Evolutionary conservation across 2,113 vertebrate genomes (phyloP).

Genomic region (Sterna hirundo): DNA sequence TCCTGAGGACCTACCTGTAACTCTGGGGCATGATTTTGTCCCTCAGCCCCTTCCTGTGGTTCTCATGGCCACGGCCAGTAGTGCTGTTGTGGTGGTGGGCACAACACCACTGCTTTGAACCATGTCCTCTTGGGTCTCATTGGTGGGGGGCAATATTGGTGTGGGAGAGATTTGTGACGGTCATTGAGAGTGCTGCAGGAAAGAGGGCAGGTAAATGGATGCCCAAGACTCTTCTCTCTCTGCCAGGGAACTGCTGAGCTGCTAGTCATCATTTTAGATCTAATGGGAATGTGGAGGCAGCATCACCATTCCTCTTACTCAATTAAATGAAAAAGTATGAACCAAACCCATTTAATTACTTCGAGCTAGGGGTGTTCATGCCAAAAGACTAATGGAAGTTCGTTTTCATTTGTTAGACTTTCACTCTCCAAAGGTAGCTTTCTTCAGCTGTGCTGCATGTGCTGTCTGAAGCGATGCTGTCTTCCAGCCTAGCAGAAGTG

Average conservation of each 20-base stretch:
- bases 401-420: neutral
- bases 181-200: neutral
- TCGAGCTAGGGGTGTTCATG: neutral
- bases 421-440: neutral
- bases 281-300: neutral
- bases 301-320: neutral
- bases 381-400: neutral
- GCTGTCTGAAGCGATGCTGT: neutral
- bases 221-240: neutral
- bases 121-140: neutral
- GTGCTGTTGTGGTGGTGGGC: accelerated
- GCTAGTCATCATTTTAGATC: neutral
- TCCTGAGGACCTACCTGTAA: neutral
- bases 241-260: neutral
- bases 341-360: neutral
- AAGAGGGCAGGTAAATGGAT: neutral
- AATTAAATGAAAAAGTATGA: neutral
- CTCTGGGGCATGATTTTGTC: neutral
- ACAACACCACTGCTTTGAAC: neutral
- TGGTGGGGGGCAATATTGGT: too few relatives aligned
- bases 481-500: neutral
- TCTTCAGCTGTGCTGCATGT: neutral
- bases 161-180: neutral
- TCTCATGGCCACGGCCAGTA: neutral
- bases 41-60: neutral